Evolutionary conservation across 2,113 vertebrate species (phyloP), one percentile per base, ranked within the genome.

Genomic region (Lepisosteus oculatus): DNA sequence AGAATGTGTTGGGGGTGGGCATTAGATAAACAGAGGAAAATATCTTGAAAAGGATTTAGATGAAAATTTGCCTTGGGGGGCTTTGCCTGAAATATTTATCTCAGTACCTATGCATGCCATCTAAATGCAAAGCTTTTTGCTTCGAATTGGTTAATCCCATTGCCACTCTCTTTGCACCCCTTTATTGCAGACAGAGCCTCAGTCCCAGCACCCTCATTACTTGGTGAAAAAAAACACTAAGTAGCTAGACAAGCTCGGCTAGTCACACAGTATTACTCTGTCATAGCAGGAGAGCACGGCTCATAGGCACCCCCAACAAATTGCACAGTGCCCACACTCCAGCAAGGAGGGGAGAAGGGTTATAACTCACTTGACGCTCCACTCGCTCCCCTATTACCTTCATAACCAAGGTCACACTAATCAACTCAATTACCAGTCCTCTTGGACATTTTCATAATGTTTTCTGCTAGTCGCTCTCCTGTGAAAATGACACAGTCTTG

Each of bases 361-460:
- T 90, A 94, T 95, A 93, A 92, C 88, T 91, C 92, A 93, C 86
- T 77, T 85, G 90, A 93, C 93, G 91, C 92, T 93, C 87, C 90
- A 64, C 88, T 93, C 89, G 83, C 89, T 93, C 91, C 88, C 83
- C 90, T 92, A 90, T 94, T 93, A 90, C 93, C 90, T 90, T 93
- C 91, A 90, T 95, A 92, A 95, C 94, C 96, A 98, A 98, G 96
- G 96, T 96, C 96, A 95, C 93, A 90, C 93, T 98, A 95, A 98
- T 99, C 96, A 97, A 93, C 91, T 95, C 95, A 95, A 97, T 98
- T 97, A 98, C 91, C 92, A 91, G 88, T 90, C 93, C 93, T 93
- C 93, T 93, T 79, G 86, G 91, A 96, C 93, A 95, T 95, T 96
- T 96, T 97, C 94, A 95, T 97, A 97, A 98, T 96, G 95, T 96